Conservation (phyloP, 2,888 invertebrate genomes). For the Acholoe squamosa region DNA sequence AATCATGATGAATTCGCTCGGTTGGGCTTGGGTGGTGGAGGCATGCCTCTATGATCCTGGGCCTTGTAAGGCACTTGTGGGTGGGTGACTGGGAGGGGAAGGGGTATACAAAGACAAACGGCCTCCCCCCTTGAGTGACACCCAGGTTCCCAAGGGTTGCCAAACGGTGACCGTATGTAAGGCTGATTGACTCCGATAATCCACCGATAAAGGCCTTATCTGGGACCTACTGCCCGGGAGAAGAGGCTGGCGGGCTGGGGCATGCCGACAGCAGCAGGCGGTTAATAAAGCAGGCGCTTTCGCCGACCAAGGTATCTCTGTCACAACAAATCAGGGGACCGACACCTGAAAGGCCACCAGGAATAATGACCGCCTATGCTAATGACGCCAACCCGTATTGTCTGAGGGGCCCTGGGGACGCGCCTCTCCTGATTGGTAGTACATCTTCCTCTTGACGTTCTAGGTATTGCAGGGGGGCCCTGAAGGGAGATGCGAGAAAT, state of each 20-base stretch:
- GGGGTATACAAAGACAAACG: neutral
- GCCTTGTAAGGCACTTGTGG: neutral
- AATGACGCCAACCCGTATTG: conserved; percentile 25
- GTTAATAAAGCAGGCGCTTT: conserved; percentile 54
- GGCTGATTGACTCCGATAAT: conserved; percentile 44
- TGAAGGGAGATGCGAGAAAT: conserved; percentile 60
- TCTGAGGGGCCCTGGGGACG: conserved; percentile 36
- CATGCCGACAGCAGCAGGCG: neutral
- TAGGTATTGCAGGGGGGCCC: conserved; percentile 11
- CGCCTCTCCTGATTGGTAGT: conserved; percentile 54
- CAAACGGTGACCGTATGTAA: conserved; percentile 12
- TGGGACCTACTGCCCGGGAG: neutral
- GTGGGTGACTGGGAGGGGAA: neutral
- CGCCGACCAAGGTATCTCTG: conserved; percentile 48
- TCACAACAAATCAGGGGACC: conserved; percentile 54
- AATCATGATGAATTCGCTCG: conserved; percentile 37
- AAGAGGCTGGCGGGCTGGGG: neutral
- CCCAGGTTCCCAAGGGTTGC: neutral
- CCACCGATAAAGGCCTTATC: conserved; percentile 30
- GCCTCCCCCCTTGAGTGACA: neutral
- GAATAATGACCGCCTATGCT: conserved; percentile 52
- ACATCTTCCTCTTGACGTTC: conserved; percentile 48
- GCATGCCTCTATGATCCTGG: neutral
- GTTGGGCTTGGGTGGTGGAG: neutral
- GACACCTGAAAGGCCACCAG: conserved; percentile 39